Evolutionary conservation across 2,888 invertebrate species (phyloP), one percentile per base, ranked within the genome.

Genomic region (Corythucha ciliata): DNA sequence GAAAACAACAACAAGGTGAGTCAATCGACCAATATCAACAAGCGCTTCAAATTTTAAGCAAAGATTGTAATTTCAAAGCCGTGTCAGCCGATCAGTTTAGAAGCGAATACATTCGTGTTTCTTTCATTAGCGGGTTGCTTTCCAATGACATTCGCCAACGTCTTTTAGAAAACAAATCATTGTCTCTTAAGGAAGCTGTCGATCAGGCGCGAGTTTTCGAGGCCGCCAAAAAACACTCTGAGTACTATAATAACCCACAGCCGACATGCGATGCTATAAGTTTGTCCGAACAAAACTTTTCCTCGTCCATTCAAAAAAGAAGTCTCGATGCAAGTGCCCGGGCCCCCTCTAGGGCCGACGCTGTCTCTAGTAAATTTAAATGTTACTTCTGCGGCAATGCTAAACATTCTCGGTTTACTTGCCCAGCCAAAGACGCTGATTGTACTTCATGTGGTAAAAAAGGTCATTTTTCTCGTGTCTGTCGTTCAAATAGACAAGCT

Each of bases 31-130:
- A 40, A 18, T 40, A 49, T 32, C n/a, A 41, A 4, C 49, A 49
- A 22, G 41, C 49, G 7, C 22, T 50, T 20, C 42, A 50, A 5
- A 20, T 34, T 2, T 12, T 34, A n/a, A 22, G 34, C 8, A 50
- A 50, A 34, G 41, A 50, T 25, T 50, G 50, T 25, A 44, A 44
- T 16, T 50, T 50, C 20, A 29, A 33, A 50, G 41, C 50, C 18
- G 33, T 50, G 24, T 33, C 41, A 3, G 50, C 50, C 32, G 40
- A 29, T 6, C 32, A 50, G 24, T 25, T 42, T 18, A 42, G 16
- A 34, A 33, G n/a, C 18, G 25, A 12, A 7, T 49, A 29, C 27
- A 50, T 50, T 14, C 14, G 42, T 12, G 50, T 44, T 33, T 12
- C 50, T 3, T 44, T 48, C 18, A 36, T 47, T 2, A 26, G 14